Percentiles rank a stretch among this genome's conserved stretches.
Conservation (phyloP, 2,888 invertebrate species). For the Troglohyphantes excavatus region DNA sequence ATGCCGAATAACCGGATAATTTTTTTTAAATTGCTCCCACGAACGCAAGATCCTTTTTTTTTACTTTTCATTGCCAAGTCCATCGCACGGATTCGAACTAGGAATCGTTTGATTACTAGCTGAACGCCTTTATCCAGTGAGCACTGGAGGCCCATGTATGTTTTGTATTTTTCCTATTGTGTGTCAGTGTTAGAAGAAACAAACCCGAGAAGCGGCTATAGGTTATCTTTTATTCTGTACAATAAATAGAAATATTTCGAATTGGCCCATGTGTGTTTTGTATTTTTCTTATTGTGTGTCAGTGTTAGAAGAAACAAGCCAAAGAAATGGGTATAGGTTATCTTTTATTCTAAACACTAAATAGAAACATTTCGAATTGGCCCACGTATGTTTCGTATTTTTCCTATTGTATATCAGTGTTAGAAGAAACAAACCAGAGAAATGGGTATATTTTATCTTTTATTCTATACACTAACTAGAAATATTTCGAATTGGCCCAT, state of each 20-base stretch:
- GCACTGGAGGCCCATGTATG: no score
- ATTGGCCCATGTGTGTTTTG: slow-evolving; percentile 12
- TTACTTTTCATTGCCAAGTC: no score
- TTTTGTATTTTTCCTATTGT: no score
- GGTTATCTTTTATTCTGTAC: slow-evolving; percentile 72
- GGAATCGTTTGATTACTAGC: no score
- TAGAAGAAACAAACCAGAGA: not conserved
- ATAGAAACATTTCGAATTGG: slow-evolving; percentile 76
- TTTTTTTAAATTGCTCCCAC: no score
- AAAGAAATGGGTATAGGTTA: slow-evolving; percentile 40
- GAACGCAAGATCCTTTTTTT: no score
- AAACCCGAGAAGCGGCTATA: slow-evolving; percentile 9
- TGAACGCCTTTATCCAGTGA: no score
- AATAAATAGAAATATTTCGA: slow-evolving; percentile 76
- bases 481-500: slow-evolving; percentile 73
- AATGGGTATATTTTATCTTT: slow-evolving; percentile 50
- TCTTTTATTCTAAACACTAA: slow-evolving; percentile 76
- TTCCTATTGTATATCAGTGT: not conserved
- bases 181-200: not conserved
- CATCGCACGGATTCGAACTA: no score
- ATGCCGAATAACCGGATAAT: no score
- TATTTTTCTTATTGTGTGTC: no score
- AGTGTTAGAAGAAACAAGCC: not conserved
- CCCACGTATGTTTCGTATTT: no score
- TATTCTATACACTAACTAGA: slow-evolving; percentile 78